These are phyloP conservation scores for Antheraea yamamai DNA, from an alignment of 2,888 invertebrate genomes.

Conservation along the genomic window DNA sequence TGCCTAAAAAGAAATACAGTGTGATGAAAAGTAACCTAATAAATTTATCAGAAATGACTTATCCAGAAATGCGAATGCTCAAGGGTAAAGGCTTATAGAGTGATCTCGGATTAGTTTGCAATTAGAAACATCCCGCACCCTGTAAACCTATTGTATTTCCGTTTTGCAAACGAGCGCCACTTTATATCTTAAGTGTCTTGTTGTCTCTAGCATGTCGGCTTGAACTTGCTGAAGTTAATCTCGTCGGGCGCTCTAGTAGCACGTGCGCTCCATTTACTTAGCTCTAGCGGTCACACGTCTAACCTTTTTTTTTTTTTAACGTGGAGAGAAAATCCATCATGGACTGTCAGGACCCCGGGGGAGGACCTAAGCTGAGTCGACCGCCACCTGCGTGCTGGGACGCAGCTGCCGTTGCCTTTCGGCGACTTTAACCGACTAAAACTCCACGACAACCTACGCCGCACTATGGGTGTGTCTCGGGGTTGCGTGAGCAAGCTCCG, in stretches of 20 bases:
- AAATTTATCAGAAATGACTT: background rate
- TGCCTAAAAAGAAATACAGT: background rate
- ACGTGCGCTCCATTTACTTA: background rate
- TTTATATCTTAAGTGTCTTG: background rate
- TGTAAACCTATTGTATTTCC: constrained; percentile 30
- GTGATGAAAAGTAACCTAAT: background rate
- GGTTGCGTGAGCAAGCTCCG: no score
- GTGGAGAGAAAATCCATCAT: no score
- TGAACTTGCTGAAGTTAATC: background rate
- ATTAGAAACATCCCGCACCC: constrained; percentile 58
- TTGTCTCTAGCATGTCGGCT: background rate
- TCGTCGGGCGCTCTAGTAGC: background rate
- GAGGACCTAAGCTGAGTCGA: no score
- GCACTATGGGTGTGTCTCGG: no score
- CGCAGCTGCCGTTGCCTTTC: no score
- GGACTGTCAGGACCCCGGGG: no score
- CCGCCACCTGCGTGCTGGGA: no score
- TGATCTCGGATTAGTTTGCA: constrained; percentile 67
- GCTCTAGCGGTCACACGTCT: background rate
- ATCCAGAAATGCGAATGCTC: background rate
- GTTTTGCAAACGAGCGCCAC: constrained; percentile 3
- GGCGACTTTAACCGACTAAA: no score
- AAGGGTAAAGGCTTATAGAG: constrained; percentile 17
- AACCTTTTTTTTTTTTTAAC: no score
- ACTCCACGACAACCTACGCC: no score